Evolutionary conservation across 2,888 invertebrate genomes (phyloP).

Genomic region (Kryphioiulus occultus): DNA sequence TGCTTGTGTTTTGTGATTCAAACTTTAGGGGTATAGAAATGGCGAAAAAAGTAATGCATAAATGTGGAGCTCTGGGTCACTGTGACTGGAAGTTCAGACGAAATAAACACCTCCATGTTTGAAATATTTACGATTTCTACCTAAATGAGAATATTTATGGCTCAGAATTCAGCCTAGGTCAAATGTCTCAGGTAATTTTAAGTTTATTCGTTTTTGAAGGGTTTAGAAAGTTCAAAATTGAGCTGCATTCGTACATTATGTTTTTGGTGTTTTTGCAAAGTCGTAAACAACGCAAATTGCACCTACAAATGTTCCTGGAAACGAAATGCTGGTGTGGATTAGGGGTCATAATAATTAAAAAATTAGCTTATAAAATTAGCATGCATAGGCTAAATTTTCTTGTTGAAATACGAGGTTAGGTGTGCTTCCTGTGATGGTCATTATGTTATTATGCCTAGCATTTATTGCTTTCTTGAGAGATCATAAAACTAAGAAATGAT

Average conservation of each 20-base stretch:
- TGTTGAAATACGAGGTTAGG: too few relatives aligned
- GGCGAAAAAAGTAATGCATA: slow-evolving; percentile 5
- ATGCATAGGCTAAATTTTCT: too few relatives aligned
- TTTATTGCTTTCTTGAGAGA: too few relatives aligned
- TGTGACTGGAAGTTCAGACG: slow-evolving; percentile 1
- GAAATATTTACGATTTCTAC: slow-evolving; percentile 4
- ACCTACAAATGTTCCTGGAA: too few relatives aligned
- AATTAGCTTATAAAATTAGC: too few relatives aligned
- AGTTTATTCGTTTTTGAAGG: not conserved
- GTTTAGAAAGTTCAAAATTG: not conserved
- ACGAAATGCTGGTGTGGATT: too few relatives aligned
- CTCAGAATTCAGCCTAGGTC: not conserved
- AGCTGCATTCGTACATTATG: not conserved
- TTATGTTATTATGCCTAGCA: too few relatives aligned
- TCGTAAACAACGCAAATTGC: not conserved
- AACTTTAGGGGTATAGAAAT: slow-evolving; percentile 14
- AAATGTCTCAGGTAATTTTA: not conserved
- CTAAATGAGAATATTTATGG: not conserved
- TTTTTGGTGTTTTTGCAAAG: not conserved
- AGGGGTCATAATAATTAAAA: not conserved
- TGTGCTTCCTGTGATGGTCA: too few relatives aligned
- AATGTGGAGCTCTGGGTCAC: slow-evolving; percentile 15
- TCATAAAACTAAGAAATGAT: too few relatives aligned
- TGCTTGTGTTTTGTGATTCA: slow-evolving; percentile 15
- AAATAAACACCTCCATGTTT: slow-evolving; percentile 8